Percentiles rank a stretch among this genome's conserved stretches.
phyloP scores from a whole-genome alignment of 2,113 vertebrate species.

The Neomonachus schauinslandi region DNA sequence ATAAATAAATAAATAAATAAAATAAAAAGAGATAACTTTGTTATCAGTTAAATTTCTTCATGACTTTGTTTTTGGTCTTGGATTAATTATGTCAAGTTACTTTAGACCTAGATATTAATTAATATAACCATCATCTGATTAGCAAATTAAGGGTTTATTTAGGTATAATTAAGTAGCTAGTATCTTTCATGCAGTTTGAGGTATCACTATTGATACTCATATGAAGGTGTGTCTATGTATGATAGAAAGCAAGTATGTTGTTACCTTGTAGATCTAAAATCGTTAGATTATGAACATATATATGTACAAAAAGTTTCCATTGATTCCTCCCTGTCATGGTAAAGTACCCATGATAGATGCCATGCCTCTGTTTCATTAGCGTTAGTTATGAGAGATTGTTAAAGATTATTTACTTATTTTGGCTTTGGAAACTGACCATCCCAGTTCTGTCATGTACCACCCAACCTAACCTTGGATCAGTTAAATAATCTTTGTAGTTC shows the following conservation, averaged over 20 bases:
- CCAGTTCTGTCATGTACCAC: not conserved
- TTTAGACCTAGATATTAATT: conserved; percentile 24
- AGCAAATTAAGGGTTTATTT: not conserved
- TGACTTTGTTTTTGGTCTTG: not conserved
- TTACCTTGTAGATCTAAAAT: not conserved
- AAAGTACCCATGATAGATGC: not conserved
- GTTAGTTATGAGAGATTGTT: not conserved
- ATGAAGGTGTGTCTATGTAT: not conserved
- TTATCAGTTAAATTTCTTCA: conserved; percentile 1
- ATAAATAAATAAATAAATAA: too few species aligned
- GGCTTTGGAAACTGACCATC: not conserved
- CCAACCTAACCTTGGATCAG: not conserved
- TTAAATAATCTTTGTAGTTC: not conserved
- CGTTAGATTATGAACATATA: not conserved
- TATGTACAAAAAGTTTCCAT: not conserved
- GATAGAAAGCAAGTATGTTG: not conserved
- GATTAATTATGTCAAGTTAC: not conserved
- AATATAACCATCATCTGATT: not conserved
- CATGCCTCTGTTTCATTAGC: not conserved
- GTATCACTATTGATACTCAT: not conserved
- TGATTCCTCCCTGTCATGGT: not conserved
- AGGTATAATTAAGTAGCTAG: not conserved
- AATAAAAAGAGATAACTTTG: not conserved
- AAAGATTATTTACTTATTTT: conserved; percentile 11
- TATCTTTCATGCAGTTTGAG: not conserved